Base-by-base conservation (phyloP, 2,888 invertebrate species). In the Sphaeridia pumilis region DNA sequence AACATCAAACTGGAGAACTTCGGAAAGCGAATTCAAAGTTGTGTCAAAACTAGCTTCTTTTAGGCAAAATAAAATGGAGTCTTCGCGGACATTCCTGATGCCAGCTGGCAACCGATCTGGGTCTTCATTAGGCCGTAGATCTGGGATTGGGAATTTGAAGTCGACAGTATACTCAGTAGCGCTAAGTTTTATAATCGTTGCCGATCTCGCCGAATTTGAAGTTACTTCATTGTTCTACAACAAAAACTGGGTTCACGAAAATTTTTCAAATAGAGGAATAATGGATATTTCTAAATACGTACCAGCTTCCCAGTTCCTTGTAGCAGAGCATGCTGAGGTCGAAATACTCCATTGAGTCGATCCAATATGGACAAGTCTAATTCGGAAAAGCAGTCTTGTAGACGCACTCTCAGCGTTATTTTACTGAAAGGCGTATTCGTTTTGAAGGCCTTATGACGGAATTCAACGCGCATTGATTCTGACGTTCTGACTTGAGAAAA, bases 311-410 rank as follows among this genome's bases (percentile, higher is more conserved):
- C 38, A 5, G 12, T 17, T 7, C 38, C 38, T 5, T 17, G 17
- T 4, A 51, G 25, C 45, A 48, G 51, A 26, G 56, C 24, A 22
- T 62, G 77, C 41, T 79, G 78, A 2, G 79, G 75, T 70, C 79
- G 80, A 58, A 86, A 73, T 41, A 89, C 73, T 2, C 82, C 81
- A 54, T 82, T 80, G 72, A 93, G 79, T 42, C 94, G 78, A 71
- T 94, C 92, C 20, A 88, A 76, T 45, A 93, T 76, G 0, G 90
- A 86, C 60, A 94, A 78, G 67, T 94, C 94, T 36, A 92, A 72
- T 70, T 93, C 93, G 44, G 81, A 73, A 49, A 74, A 72, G 69
- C 83, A 83, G 17, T 81, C 79, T 38, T 80, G 79, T 64, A 87
- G 72, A 59, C 74, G 76, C 55, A 86, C 68, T 46, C 82, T 83